Evolutionary conservation across 1,140 invertebrate species (phyloP).

Genomic region (Dendroctonus valens): DNA sequence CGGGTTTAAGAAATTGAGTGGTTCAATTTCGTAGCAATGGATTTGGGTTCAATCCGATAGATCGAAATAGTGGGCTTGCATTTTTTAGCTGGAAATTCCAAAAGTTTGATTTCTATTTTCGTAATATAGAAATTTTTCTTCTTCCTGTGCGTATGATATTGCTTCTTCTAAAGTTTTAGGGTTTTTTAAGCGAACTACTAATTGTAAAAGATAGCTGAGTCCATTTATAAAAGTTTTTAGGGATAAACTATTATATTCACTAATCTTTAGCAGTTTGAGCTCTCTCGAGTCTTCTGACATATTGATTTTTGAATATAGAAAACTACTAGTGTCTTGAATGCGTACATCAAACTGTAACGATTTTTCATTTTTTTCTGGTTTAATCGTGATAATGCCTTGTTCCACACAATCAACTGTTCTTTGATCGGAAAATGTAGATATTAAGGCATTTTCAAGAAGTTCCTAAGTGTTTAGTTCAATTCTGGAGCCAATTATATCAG

Average conservation of each 20-base stretch:
- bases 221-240: too few species aligned
- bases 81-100: too few species aligned
- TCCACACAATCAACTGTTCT: constrained; percentile 35
- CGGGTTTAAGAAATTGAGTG: too few species aligned
- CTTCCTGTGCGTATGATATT: too few species aligned
- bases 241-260: constrained; percentile 2
- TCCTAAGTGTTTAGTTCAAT: constrained; percentile 32
- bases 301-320: constrained; percentile 22
- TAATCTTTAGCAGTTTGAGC: constrained; percentile 13
- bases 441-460: constrained; percentile 30
- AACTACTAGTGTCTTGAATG: constrained; percentile 27
- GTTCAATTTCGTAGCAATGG: too few species aligned
- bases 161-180: too few species aligned
- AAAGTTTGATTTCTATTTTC: too few species aligned
- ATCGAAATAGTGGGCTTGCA: too few species aligned
- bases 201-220: too few species aligned
- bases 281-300: constrained; percentile 9
- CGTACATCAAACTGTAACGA: constrained; percentile 29
- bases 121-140: too few species aligned
- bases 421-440: constrained; percentile 29
- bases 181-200: too few species aligned
- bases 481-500: constrained; percentile 26
- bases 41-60: too few species aligned
- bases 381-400: constrained; percentile 30
- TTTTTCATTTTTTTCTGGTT: constrained; percentile 28